Conservation (phyloP, 1,140 invertebrate species). For the Drosophila persimilis region DNA sequence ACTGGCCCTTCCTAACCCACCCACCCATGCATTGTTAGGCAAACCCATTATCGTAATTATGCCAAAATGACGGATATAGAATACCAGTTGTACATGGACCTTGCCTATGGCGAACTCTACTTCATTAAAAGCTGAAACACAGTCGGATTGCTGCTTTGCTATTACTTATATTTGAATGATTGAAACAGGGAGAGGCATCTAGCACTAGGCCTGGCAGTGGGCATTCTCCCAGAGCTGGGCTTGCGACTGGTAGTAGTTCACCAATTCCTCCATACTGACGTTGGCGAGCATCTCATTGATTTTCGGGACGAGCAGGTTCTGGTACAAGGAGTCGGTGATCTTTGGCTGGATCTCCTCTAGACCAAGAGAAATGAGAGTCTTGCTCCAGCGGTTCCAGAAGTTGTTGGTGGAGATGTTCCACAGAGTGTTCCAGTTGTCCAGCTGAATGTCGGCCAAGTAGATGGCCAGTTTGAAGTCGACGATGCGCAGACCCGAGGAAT, state of each 20-base stretch:
- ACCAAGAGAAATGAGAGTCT: constrained; percentile 12
- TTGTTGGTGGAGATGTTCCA: constrained; percentile 61
- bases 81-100: background rate
- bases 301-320: constrained; percentile 30
- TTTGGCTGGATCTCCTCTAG: constrained; percentile 47
- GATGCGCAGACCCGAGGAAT: constrained; percentile 44
- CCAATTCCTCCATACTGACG: constrained; percentile 49
- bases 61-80: constrained; percentile 4
- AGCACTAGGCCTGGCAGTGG: constrained; percentile 7
- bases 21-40: constrained; percentile 1
- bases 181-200: too few relatives aligned
- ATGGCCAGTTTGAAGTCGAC: constrained; percentile 46
- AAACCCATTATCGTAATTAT: constrained; percentile 23
- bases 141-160: constrained; percentile 1
- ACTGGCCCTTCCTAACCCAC: too few relatives aligned
- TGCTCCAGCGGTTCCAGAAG: constrained; percentile 34
- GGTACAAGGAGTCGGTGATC: constrained; percentile 25
- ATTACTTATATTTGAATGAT: constrained; percentile 3
- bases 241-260: constrained; percentile 11
- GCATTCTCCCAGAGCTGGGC: constrained; percentile 14
- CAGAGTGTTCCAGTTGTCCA: constrained; percentile 65
- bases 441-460: constrained; percentile 43
- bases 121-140: background rate
- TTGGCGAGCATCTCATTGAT: constrained; percentile 39
- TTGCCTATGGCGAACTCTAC: background rate